Evolutionary conservation across 2,113 vertebrate genomes (phyloP).

Genomic region (Raja brachyura): DNA sequence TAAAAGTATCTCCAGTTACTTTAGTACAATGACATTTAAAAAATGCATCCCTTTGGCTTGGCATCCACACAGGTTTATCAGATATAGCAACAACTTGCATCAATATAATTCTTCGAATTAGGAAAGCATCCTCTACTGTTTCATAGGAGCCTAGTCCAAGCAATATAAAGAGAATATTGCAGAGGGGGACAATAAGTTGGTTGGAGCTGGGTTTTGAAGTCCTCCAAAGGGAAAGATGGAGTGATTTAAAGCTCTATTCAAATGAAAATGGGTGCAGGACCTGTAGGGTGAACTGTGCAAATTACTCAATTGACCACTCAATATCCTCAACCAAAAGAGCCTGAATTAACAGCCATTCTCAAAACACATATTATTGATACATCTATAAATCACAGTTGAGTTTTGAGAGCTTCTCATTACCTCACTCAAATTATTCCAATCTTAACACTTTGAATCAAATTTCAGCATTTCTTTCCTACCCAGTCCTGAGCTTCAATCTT

Average conservation of each 20-base stretch:
- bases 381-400: not conserved
- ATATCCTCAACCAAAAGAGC: not conserved
- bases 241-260: not conserved
- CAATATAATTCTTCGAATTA: not conserved
- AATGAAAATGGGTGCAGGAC: not conserved
- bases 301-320: not conserved
- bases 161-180: too few species aligned
- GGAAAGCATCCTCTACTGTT: too few species aligned
- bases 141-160: not conserved
- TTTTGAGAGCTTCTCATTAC: not conserved
- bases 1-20: not conserved
- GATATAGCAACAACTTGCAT: not conserved
- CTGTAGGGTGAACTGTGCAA: not conserved
- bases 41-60: not conserved
- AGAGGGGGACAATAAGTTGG: not conserved
- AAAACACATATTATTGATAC: not conserved
- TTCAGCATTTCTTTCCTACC: not conserved
- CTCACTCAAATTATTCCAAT: not conserved
- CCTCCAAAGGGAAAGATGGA: not conserved
- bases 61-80: not conserved
- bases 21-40: not conserved
- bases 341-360: not conserved
- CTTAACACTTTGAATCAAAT: not conserved
- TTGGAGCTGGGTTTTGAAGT: not conserved
- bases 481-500: not conserved